A percentile compares a stretch with the other conserved stretches of the same genome.
Conservation (phyloP, 2,888 invertebrate species). For the Schizotus pectinicornis region DNA sequence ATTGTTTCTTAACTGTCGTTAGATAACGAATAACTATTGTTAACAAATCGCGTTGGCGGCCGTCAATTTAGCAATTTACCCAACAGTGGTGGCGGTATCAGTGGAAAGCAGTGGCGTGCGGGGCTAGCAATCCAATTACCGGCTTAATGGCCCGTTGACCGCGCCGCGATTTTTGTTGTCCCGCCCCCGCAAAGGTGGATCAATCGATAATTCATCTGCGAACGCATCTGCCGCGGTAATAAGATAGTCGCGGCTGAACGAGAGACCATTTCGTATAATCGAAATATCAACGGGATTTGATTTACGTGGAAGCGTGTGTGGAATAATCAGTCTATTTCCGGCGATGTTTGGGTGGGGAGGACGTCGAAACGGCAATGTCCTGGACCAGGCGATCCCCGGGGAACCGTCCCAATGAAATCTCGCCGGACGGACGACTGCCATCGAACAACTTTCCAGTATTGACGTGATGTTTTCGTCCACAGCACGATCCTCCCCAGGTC, state of each 20-base stretch:
- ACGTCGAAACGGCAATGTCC: slow-evolving; percentile 16
- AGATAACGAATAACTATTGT: too few relatives aligned
- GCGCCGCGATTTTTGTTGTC: slow-evolving; percentile 10
- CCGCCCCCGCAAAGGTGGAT: neutral
- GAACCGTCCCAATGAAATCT: slow-evolving; percentile 25
- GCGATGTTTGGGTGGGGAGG: slow-evolving; percentile 36
- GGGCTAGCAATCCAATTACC: neutral
- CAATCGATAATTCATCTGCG: slow-evolving; percentile 28
- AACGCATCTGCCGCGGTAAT: slow-evolving; percentile 23
- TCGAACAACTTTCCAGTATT: slow-evolving; percentile 19
- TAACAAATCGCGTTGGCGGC: too few relatives aligned
- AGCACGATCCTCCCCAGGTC: slow-evolving; percentile 4
- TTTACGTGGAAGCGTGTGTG: slow-evolving; percentile 42
- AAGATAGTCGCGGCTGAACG: slow-evolving; percentile 26
- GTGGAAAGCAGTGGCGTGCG: too few relatives aligned
- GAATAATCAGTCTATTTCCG: slow-evolving; percentile 46
- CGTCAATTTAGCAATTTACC: too few relatives aligned
- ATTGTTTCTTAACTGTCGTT: too few relatives aligned
- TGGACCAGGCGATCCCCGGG: slow-evolving; percentile 15
- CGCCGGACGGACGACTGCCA: slow-evolving; percentile 21
- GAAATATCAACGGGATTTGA: slow-evolving; percentile 40
- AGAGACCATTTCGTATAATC: slow-evolving; percentile 33
- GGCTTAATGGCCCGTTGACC: slow-evolving; percentile 20
- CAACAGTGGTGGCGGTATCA: too few relatives aligned
- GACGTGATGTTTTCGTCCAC: slow-evolving; percentile 13